Base-by-base conservation (phyloP, 2,797 vertebrate genomes). In the Lindbergichthys nudifrons region DNA sequence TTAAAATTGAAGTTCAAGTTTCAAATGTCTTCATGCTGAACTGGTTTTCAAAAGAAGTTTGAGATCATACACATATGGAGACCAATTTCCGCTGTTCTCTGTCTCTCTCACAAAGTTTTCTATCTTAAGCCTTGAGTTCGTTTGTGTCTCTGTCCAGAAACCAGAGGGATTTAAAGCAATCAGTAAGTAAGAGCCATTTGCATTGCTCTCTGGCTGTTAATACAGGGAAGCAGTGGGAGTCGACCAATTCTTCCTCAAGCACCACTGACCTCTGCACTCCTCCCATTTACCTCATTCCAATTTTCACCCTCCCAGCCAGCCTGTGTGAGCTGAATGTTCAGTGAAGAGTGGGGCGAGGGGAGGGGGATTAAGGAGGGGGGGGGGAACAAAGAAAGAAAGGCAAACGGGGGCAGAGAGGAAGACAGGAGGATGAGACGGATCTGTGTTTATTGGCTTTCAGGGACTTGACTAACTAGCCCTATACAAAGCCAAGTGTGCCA, bases 261-360 rank as follows among this genome's bases (percentile, higher is more conserved):
- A 48, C 75, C 58, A 14, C 56, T 81, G 79, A 81, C 79, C 82
- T 75, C 61, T 68, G 69, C 41, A 41, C 54, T 77, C 70, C 26
- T 66, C 54, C 60, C 68, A 58, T 80, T 80, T 73, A 64, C 65
- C 71, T 78, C 79, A 64, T 68, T 81, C 80, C 75, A 75, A 73
- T 81, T 70, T 70, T 64, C 68, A 50, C 74, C 75, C 58, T 53
- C 21, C 62, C 48, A 14, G 3, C 58, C 50, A 41, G 15, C 71
- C 61, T 54, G 66, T 75, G 66, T 53, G 64, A 72, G 76, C 60
- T 32, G 70, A 71, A 60, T 45, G 61, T 72, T 63, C 84, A 46
- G 79, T 36, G 14, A 73, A 9, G 63, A 48, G 26, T 19, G 2
- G 32, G 62, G 47, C 12, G 19, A 43, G n/a, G 15, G 12, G 42